Percentiles rank a stretch among this genome's conserved stretches.
Evolutionary conservation across 2,888 invertebrate species (phyloP).

Genomic region (Creontiades dilutus): DNA sequence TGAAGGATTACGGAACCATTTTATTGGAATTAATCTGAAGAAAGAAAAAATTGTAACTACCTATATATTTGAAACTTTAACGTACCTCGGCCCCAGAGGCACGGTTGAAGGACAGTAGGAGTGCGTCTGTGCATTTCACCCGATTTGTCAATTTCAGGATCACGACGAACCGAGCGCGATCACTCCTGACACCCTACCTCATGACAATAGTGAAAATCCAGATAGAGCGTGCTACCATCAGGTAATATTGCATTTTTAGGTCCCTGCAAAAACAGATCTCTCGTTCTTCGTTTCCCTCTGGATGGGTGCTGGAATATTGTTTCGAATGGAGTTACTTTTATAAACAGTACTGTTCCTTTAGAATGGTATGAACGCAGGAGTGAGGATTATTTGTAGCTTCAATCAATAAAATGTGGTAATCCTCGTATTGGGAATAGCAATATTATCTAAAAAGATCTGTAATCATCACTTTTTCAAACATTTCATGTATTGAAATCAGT

Average conservation of each 20-base stretch:
- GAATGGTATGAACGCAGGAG: not conserved
- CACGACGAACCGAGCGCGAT: slow-evolving; percentile 49
- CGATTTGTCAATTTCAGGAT: slow-evolving; percentile 60
- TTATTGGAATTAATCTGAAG: too few relatives aligned
- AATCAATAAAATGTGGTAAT: too few relatives aligned
- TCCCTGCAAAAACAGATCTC: not conserved
- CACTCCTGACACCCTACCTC: slow-evolving; percentile 29
- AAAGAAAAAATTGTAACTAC: not conserved
- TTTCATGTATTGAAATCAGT: too few relatives aligned
- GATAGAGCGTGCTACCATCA: slow-evolving; percentile 54
- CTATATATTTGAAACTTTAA: not conserved
- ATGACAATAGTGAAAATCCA: slow-evolving; percentile 47
- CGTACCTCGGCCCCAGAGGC: not conserved
- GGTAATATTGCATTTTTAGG: slow-evolving; percentile 51
- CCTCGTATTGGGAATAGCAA: too few relatives aligned
- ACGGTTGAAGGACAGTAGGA: slow-evolving; percentile 23
- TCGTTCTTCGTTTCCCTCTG: slow-evolving; percentile 38
- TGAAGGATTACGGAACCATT: too few relatives aligned
- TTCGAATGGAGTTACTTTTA: not conserved
- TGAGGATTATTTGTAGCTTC: too few relatives aligned
- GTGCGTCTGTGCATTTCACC: slow-evolving; percentile 38
- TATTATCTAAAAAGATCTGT: too few relatives aligned
- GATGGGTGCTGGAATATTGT: slow-evolving; percentile 37
- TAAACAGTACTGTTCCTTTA: not conserved
- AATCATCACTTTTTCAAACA: too few relatives aligned